Evolutionary conservation across 92 coral and sea anemone genomes (phyloP).

Genomic region (Montipora capitata): DNA sequence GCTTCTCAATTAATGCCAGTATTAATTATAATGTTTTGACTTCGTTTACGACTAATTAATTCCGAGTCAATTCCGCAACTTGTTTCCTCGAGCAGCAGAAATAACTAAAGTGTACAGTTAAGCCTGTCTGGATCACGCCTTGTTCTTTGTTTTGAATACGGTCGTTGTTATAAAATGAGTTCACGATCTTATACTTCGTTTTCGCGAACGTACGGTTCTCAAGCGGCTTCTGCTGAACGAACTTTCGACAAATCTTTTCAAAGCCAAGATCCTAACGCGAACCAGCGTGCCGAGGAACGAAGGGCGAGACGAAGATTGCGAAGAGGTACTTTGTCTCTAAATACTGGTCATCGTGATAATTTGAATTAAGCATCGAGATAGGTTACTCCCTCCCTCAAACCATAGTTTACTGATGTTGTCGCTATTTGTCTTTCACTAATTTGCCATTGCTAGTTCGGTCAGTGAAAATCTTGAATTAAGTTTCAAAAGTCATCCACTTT

Average conservation of each 20-base stretch:
- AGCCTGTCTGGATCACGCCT: slow-evolving; percentile 7
- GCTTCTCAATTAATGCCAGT: slow-evolving; percentile 26
- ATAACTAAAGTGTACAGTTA: not conserved
- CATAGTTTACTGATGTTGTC: too few species aligned
- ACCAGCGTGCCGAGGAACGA: slow-evolving; percentile 36
- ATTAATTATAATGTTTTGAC: slow-evolving; percentile 35
- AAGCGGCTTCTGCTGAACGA: slow-evolving; percentile 14
- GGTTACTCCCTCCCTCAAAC: too few species aligned
- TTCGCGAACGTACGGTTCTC: slow-evolving; percentile 26
- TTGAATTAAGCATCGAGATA: too few species aligned
- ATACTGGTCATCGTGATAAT: too few species aligned
- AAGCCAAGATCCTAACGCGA: slow-evolving; percentile 24
- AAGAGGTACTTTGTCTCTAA: slow-evolving; percentile 5
- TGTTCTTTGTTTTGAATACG: not conserved
- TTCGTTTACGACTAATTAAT: slow-evolving; percentile 26
- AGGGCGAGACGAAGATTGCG: slow-evolving; percentile 35
- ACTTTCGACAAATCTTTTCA: slow-evolving; percentile 23
- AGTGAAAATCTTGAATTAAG: too few species aligned
- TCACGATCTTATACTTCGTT: slow-evolving; percentile 38
- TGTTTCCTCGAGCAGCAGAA: slow-evolving; percentile 22
- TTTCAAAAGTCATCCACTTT: too few species aligned
- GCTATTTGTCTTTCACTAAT: too few species aligned
- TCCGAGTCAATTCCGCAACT: slow-evolving; percentile 6
- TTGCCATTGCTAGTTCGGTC: too few species aligned
- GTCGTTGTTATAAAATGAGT: slow-evolving; percentile 26